Evolutionary conservation across 2,797 vertebrate species (phyloP).

Genomic region (Trichosurus vulpecula): DNA sequence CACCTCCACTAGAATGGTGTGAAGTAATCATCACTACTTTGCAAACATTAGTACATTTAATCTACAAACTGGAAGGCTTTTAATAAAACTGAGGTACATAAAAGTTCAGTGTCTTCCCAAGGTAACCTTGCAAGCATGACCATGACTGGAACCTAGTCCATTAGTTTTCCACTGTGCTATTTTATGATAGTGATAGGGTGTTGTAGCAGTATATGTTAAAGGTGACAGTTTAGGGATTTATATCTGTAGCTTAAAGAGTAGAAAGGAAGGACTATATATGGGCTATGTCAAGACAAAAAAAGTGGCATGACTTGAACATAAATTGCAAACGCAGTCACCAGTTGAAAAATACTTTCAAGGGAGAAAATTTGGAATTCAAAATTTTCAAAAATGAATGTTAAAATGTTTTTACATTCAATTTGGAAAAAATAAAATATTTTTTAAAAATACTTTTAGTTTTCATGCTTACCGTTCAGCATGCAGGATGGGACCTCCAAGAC

Average conservation of each 20-base stretch:
- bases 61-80: neutral
- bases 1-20: neutral
- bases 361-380: neutral
- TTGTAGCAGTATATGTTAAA: neutral
- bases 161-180: neutral
- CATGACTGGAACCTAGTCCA: neutral
- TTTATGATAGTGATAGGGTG: neutral
- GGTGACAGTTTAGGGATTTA: neutral
- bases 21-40: neutral
- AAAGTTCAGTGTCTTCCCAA: neutral
- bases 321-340: neutral
- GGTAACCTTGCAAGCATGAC: neutral
- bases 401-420: neutral
- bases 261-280: neutral
- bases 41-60: neutral
- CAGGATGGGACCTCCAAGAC: neutral
- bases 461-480: neutral
- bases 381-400: neutral
- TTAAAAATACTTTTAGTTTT: neutral
- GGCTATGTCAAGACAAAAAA: neutral
- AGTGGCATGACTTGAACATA: neutral
- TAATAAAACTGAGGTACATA: neutral
- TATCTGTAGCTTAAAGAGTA: neutral
- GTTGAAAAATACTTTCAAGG: neutral
- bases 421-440: neutral